Conservation (phyloP, 2,888 invertebrate species). For the Mythimna vitellina region DNA sequence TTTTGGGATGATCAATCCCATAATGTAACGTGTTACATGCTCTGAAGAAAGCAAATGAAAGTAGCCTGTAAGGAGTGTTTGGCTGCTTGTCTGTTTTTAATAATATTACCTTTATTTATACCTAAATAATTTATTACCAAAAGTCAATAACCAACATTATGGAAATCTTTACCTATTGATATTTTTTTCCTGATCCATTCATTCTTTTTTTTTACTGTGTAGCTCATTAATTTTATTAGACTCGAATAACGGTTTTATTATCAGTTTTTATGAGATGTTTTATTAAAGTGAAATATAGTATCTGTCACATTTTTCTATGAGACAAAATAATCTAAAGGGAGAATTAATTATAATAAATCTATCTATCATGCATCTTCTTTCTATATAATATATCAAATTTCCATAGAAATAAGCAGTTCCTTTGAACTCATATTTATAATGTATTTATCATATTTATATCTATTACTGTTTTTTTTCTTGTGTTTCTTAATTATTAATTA, state of each 20-base stretch:
- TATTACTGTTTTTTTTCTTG: too few relatives aligned
- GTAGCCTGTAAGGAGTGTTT: not conserved
- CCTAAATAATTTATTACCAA: slow-evolving; percentile 23
- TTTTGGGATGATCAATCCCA: too few relatives aligned
- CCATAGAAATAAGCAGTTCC: too few relatives aligned
- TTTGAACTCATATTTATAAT: too few relatives aligned
- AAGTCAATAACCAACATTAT: slow-evolving; percentile 55
- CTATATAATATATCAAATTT: too few relatives aligned
- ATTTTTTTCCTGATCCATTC: slow-evolving; percentile 50
- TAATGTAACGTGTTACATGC: not conserved
- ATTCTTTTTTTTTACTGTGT: slow-evolving; percentile 37
- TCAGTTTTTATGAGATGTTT: slow-evolving; percentile 34
- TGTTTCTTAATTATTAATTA: too few relatives aligned
- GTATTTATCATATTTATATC: too few relatives aligned
- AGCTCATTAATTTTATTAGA: slow-evolving; percentile 59
- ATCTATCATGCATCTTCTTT: not conserved
- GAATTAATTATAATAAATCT: slow-evolving; percentile 7
- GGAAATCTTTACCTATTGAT: slow-evolving; percentile 39
- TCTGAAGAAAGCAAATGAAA: slow-evolving; percentile 9
- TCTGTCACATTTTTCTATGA: slow-evolving; percentile 14
- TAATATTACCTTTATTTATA: not conserved
- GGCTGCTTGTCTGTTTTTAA: not conserved
- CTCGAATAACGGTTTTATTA: slow-evolving; percentile 51
- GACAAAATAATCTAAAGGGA: slow-evolving; percentile 13
- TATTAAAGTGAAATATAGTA: slow-evolving; percentile 28